phyloP scores from a whole-genome alignment of 2,113 vertebrate species.

The Eptesicus fuscus region DNA sequence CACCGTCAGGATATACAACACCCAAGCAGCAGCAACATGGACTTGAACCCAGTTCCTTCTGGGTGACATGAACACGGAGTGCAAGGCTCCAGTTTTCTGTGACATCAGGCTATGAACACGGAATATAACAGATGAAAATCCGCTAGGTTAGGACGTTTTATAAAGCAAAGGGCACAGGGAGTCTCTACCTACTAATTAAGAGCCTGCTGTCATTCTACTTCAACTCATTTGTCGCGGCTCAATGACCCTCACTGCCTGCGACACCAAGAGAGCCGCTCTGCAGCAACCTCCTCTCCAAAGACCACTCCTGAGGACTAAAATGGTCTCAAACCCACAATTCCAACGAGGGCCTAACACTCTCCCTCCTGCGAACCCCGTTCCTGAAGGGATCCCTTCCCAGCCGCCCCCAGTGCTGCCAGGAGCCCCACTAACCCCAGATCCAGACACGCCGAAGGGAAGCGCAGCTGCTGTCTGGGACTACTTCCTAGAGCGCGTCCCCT shows the following conservation, averaged over 20 bases:
- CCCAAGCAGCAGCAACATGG: neutral
- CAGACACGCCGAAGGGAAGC: neutral
- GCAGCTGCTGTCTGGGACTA: neutral
- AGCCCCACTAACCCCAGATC: neutral
- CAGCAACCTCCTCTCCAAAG: neutral
- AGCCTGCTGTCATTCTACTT: neutral
- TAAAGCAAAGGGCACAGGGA: neutral
- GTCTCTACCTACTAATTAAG: slow-evolving; percentile 1
- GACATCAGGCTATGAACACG: neutral
- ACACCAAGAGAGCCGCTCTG: neutral
- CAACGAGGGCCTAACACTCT: neutral
- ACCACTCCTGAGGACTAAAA: neutral
- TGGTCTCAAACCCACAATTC: neutral
- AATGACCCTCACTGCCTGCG: neutral
- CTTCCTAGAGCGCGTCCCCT: neutral
- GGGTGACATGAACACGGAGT: neutral
- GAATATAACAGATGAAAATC: neutral
- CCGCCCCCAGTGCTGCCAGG: neutral
- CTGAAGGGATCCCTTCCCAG: neutral
- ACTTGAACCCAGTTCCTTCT: neutral
- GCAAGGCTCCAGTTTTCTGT: neutral
- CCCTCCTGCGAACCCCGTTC: neutral
- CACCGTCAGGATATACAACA: neutral
- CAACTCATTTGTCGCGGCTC: neutral
- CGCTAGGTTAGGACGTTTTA: neutral